Base-by-base conservation (phyloP, 2,888 invertebrate species). In the Galerucella calmariensis region DNA sequence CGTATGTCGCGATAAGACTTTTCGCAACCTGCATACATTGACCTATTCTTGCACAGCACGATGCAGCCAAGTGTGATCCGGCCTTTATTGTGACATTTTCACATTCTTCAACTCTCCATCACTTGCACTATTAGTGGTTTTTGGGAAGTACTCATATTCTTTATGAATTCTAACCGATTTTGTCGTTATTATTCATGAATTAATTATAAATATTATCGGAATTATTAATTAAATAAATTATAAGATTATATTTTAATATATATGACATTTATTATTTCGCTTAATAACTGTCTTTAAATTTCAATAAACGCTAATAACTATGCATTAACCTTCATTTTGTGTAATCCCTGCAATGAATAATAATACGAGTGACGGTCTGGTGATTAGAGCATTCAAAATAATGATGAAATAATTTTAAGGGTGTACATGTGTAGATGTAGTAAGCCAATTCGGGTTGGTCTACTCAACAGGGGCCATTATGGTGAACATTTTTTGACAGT, bases 191-290 rank as follows among this genome's bases (percentile, higher is more conserved):
- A 51, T 51, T 51, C 5, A 27, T 27, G 5, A 27, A 27, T 27
- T 5, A 2, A 27, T 27, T 5, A 35, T 35, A 35, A 35, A 35
- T 35, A 35, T 35, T 35, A 8, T 35, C 5, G 35, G 35, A 35
- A 35, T 35, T 35, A 35, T 35, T 35, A 35, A 35, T 35, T 35
- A 35, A 8, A 35, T 35, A 35, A 48, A 48, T 12, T 48, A 51
- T 51, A 14, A 51, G n/a, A 51, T 51, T 51, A 51, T 51, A 48
- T 48, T 48, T 48, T 48, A 48, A 48, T 48, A 51, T n/a, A 51
- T 51, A n/a, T 51, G 51, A 51, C n/a, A 51, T 51, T 51, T 51
- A 51, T 51, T n/a, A 6, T n/a, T n/a, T 51, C n/a, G 4, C n/a
- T 51, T n/a, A 51, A 51, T 51, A 35, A 35, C n/a, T 6, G n/a